phyloP scores from a whole-genome alignment of 1,140 invertebrate species.

The Telenomus remus region DNA sequence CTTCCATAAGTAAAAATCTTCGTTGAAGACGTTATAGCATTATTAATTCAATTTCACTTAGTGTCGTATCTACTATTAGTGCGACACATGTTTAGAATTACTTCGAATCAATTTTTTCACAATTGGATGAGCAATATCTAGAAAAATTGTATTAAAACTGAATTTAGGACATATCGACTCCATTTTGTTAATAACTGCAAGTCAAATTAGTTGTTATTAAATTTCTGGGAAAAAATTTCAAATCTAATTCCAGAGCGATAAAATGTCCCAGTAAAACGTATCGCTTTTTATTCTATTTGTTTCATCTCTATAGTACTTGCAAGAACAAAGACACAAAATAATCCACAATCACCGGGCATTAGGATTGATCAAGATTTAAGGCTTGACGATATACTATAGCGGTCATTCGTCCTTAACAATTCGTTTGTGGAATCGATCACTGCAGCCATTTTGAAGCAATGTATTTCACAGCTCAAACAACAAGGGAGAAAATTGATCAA shows the following conservation, averaged over 20 bases:
- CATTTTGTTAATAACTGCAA: too few relatives aligned
- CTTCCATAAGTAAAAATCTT: too few relatives aligned
- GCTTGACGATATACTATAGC: slow-evolving; percentile 24
- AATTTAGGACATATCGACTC: too few relatives aligned
- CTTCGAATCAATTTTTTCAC: too few relatives aligned
- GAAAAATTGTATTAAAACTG: too few relatives aligned
- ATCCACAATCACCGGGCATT: background rate
- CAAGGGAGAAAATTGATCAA: slow-evolving; percentile 34
- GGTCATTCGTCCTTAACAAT: slow-evolving; percentile 38
- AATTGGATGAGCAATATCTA: too few relatives aligned
- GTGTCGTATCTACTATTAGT: too few relatives aligned
- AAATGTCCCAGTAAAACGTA: background rate
- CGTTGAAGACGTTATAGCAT: too few relatives aligned
- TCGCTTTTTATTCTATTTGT: background rate
- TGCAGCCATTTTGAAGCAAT: slow-evolving; percentile 34
- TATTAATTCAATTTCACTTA: too few relatives aligned
- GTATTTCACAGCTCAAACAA: slow-evolving; percentile 7
- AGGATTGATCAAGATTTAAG: slow-evolving; percentile 23
- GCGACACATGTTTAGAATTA: too few relatives aligned
- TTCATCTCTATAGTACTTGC: background rate
- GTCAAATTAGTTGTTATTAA: too few relatives aligned
- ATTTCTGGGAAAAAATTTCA: too few relatives aligned
- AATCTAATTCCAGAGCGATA: background rate
- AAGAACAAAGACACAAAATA: slow-evolving; percentile 2
- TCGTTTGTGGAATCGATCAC: slow-evolving; percentile 39